phyloP scores from a whole-genome alignment of 2,113 vertebrate species.

The Gavialis gangeticus region DNA sequence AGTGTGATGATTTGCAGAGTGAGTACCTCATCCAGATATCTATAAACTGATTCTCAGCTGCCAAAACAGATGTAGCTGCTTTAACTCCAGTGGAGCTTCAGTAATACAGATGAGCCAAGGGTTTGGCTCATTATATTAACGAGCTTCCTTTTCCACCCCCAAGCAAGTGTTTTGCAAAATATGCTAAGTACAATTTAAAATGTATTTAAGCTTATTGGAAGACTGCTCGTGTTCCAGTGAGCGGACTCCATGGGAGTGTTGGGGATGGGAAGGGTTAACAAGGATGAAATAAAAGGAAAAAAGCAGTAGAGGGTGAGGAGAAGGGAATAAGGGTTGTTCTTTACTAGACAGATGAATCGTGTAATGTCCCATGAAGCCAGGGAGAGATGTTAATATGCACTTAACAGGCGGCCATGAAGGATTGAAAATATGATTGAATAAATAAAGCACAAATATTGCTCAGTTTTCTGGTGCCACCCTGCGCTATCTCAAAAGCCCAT shows the following conservation, averaged over 20 bases:
- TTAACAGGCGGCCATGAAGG: slow-evolving; percentile 33
- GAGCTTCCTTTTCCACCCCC: background rate
- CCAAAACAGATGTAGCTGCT: background rate
- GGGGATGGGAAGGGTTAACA: background rate
- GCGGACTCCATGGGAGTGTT: rapidly evolving
- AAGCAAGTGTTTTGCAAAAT: background rate
- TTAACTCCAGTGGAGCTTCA: background rate
- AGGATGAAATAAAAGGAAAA: slow-evolving; percentile 38
- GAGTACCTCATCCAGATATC: background rate
- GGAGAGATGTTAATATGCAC: slow-evolving; percentile 19
- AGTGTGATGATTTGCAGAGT: background rate
- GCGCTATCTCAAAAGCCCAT: background rate
- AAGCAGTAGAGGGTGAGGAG: background rate
- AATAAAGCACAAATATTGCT: slow-evolving; percentile 37
- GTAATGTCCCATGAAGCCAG: slow-evolving; percentile 51
- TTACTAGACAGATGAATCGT: slow-evolving; percentile 68
- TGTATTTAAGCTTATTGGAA: background rate
- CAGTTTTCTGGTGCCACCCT: slow-evolving; percentile 11
- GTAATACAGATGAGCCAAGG: background rate
- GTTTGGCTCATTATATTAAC: background rate
- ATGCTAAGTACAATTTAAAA: background rate
- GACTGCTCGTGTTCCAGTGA: background rate
- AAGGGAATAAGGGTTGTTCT: slow-evolving; percentile 34
- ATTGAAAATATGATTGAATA: slow-evolving; percentile 27
- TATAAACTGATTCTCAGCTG: background rate